phyloP scores from a whole-genome alignment of 2,113 vertebrate genomes.

The Probosciger aterrimus region DNA sequence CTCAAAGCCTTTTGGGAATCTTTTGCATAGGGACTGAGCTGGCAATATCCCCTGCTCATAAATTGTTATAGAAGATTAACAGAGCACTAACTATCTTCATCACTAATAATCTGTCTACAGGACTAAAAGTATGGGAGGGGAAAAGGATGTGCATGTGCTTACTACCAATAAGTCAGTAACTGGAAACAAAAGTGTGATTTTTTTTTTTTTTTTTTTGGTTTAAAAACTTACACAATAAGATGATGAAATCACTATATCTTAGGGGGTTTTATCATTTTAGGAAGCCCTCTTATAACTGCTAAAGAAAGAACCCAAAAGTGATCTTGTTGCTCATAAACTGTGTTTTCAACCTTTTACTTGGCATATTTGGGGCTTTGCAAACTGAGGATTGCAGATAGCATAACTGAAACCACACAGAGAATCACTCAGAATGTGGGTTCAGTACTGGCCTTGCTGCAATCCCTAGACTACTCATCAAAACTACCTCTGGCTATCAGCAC shows the following conservation, averaged over 20 bases:
- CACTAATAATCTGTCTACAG: neutral
- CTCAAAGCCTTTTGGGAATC: neutral
- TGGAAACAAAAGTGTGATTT: neutral
- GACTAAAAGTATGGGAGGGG: neutral
- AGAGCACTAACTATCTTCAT: neutral
- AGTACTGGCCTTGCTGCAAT: neutral
- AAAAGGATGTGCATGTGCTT: neutral
- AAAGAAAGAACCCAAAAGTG: neutral
- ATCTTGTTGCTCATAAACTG: neutral
- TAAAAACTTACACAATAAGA: neutral
- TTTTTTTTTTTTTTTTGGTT: neutral
- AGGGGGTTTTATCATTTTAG: neutral
- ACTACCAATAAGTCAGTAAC: neutral
- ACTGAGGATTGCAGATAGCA: neutral
- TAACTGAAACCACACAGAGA: neutral
- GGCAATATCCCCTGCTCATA: neutral
- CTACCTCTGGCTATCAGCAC: neutral
- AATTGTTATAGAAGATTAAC: neutral
- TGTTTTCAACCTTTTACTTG: neutral
- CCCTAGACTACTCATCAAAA: neutral
- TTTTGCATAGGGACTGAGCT: neutral
- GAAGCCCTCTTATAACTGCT: neutral
- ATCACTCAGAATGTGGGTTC: neutral
- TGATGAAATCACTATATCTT: neutral
- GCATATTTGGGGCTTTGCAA: neutral